Conservation (phyloP, 2,113 vertebrate species). For the Perccottus glenii region DNA sequence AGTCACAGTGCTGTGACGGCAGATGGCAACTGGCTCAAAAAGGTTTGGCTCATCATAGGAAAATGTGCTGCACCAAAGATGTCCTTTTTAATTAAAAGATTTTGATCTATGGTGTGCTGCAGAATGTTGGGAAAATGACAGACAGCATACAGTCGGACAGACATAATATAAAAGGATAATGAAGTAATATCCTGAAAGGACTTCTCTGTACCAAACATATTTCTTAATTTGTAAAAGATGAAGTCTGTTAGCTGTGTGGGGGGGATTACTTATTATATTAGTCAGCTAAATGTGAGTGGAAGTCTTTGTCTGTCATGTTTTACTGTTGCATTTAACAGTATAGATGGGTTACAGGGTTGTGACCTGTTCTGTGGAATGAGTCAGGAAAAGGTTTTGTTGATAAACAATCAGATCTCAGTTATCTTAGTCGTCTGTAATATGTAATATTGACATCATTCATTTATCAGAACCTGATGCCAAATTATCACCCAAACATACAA, state of each 20-base stretch:
- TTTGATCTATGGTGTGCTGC: constrained; percentile 73
- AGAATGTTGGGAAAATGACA: constrained; percentile 58
- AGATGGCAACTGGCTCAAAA: constrained; percentile 78
- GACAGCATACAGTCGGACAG: constrained; percentile 54
- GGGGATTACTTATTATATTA: too few relatives aligned
- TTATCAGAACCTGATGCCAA: too few relatives aligned
- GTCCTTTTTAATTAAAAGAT: constrained; percentile 80
- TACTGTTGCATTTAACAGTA: too few relatives aligned
- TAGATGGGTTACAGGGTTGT: too few relatives aligned
- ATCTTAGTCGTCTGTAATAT: too few relatives aligned
- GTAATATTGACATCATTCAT: too few relatives aligned
- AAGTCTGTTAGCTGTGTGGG: not conserved
- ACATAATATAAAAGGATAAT: constrained; percentile 58
- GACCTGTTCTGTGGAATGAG: too few relatives aligned
- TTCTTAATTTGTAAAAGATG: not conserved
- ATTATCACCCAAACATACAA: too few relatives aligned
- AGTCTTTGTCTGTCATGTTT: too few relatives aligned
- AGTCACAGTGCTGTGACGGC: constrained; percentile 68
- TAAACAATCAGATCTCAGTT: too few relatives aligned
- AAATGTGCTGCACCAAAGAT: constrained; percentile 78
- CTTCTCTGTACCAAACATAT: constrained; percentile 15
- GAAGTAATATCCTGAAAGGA: constrained; percentile 41
- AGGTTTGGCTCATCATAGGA: constrained; percentile 72
- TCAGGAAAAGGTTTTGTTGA: too few relatives aligned
- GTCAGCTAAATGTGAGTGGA: too few relatives aligned